Evolutionary conservation across 1,140 invertebrate species (phyloP), one percentile per base, ranked within the genome.

Genomic region (Macrobrachium rosenbergii): DNA sequence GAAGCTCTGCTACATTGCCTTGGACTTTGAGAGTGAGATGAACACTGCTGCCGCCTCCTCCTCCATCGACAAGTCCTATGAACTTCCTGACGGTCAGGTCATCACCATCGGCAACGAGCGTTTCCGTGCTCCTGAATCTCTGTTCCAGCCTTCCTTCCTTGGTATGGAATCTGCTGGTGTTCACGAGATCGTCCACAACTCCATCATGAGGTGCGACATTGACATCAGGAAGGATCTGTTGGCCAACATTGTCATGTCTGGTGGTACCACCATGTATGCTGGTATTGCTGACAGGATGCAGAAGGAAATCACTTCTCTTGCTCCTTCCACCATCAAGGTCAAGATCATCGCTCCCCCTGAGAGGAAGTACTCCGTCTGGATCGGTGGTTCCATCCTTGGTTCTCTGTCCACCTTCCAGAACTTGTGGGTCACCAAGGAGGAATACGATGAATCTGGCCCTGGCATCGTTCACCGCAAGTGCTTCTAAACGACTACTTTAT

Each of bases 131-230:
- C 96, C 96, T 12, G 96, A 96, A 91, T 95, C 96, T 82, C 93
- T 97, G 87, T 97, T 97, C 95, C 96, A 96, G 91, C 95, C 95
- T 89, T 94, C 94, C 88, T 95, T 95, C 94, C 91, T 95, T 93
- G 95, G 94, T 91, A 96, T 96, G 95, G 96, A 96, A 93, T 95
- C 95, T 88, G 94, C 94, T 90, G 96, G 95, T 90, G 95, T 96
- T 91, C 95, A 96, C 90, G 96, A 96, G 91, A 96, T 96, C 90
- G 95, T 95, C 86, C 97, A 96, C 95, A 96, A 96, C 93, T 96
- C 95, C 90, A 97, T 97, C 94, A 96, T 96, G 96, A 97, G 96
- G 93, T 96, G 96, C 93, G 95, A 96, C 91, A 95, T 96, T 90
- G 96, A 97, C 91, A 97, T 97, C 93, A 94, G 96, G 93, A 97